Conservation (phyloP, 2,888 invertebrate genomes). For the Cryptocephalus primarius region DNA sequence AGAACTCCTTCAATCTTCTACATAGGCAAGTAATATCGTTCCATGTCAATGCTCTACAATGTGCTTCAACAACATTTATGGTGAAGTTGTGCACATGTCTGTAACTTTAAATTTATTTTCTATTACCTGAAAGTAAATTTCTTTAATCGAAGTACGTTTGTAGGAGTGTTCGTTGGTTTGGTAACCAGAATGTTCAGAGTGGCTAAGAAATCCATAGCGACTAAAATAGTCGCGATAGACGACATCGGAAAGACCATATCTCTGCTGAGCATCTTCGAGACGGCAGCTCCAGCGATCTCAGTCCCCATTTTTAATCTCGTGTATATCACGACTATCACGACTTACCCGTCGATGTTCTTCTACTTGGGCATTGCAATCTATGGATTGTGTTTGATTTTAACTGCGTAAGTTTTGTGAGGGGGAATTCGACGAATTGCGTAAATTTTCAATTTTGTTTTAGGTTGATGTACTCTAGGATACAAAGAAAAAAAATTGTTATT, state of each 20-base stretch:
- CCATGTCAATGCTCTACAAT: too few relatives aligned
- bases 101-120: not conserved
- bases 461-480: constrained; percentile 11
- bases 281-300: constrained; percentile 43
- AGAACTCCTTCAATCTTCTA: constrained; percentile 28
- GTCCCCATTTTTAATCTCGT: constrained; percentile 46
- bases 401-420: constrained; percentile 18
- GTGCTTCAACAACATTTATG: too few relatives aligned
- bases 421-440: not conserved
- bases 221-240: constrained; percentile 30
- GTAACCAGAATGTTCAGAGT: constrained; percentile 26
- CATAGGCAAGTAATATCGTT: constrained; percentile 24
- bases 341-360: constrained; percentile 45
- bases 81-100: too few relatives aligned
- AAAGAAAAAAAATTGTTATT: constrained; percentile 3
- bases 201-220: constrained; percentile 29
- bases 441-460: constrained; percentile 8
- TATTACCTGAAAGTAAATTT: not conserved
- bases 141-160: not conserved
- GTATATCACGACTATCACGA: constrained; percentile 41
- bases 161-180: constrained; percentile 25
- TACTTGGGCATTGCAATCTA: constrained; percentile 37
- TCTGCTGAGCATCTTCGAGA: constrained; percentile 48
- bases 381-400: constrained; percentile 13
- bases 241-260: constrained; percentile 37